Conservation (phyloP, 2,113 vertebrate genomes). For the Elephantulus edwardii region DNA sequence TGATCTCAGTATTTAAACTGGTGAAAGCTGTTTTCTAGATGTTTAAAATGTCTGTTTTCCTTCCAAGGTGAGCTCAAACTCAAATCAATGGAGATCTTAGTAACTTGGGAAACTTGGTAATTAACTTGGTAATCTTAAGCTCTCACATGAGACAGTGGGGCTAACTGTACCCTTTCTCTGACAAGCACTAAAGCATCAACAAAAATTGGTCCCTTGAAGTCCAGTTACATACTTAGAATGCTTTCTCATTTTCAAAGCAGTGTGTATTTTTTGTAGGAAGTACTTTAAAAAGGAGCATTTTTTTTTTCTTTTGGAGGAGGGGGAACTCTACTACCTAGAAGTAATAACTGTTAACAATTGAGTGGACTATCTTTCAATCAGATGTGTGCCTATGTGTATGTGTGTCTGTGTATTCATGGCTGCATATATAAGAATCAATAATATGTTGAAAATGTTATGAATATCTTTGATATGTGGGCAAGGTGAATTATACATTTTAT, state of each 20-base stretch:
- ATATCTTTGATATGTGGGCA: background rate
- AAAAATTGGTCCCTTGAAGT: background rate
- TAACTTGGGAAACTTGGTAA: background rate
- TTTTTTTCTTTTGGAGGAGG: too few species aligned
- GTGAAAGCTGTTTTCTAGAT: background rate
- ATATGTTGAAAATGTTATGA: background rate
- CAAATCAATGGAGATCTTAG: background rate
- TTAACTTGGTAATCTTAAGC: too few species aligned
- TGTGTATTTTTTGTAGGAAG: background rate
- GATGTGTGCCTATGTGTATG: background rate
- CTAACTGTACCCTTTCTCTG: background rate
- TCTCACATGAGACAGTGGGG: background rate
- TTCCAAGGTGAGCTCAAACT: background rate
- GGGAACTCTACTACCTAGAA: background rate
- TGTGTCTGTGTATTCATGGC: background rate
- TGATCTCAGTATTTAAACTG: background rate
- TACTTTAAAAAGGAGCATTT: background rate
- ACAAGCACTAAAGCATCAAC: background rate
- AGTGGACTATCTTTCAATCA: background rate
- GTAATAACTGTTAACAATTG: background rate
- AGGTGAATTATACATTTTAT: background rate
- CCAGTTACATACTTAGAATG: background rate
- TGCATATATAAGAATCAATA: background rate
- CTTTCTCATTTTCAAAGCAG: slow-evolving; percentile 3
- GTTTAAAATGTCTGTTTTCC: background rate